phyloP scores from a whole-genome alignment of 2,888 invertebrate genomes.

The Eupeodes latifasciatus region DNA sequence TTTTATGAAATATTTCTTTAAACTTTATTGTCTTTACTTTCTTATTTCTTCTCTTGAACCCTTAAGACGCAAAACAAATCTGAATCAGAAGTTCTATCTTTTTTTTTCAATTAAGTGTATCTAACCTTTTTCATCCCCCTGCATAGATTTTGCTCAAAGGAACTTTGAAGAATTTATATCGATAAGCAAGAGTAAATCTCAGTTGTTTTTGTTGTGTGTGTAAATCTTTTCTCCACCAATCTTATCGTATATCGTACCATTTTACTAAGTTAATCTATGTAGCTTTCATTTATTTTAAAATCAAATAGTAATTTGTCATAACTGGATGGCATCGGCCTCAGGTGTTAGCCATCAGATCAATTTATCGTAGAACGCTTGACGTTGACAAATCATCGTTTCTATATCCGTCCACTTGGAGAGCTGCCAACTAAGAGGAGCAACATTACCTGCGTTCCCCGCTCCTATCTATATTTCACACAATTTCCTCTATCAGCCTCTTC shows the following conservation, averaged over 20 bases:
- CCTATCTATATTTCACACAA: not conserved
- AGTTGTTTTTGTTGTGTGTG: too few relatives aligned
- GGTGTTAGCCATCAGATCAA: slow-evolving; percentile 45
- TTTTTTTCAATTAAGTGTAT: too few relatives aligned
- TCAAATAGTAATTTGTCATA: slow-evolving; percentile 45
- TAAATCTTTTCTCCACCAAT: not conserved
- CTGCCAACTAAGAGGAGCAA: slow-evolving; percentile 41
- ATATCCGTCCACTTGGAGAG: slow-evolving; percentile 46
- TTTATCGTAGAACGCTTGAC: slow-evolving; percentile 30
- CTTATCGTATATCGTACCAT: not conserved
- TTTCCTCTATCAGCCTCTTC: too few relatives aligned
- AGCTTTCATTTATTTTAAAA: slow-evolving; percentile 29
- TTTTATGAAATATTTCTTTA: too few relatives aligned
- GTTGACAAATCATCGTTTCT: slow-evolving; percentile 52
- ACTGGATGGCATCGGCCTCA: slow-evolving; percentile 31
- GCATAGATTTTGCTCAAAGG: not conserved
- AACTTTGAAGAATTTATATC: not conserved
- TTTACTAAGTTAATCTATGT: slow-evolving; percentile 2
- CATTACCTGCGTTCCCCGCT: not conserved
- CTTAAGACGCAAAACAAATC: too few relatives aligned
- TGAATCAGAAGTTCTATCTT: too few relatives aligned
- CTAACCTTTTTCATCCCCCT: not conserved
- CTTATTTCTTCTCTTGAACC: too few relatives aligned
- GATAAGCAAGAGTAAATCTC: not conserved
- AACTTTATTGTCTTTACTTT: too few relatives aligned